Conservation (phyloP, 2,113 vertebrate genomes). For the Neogobius melanostomus region DNA sequence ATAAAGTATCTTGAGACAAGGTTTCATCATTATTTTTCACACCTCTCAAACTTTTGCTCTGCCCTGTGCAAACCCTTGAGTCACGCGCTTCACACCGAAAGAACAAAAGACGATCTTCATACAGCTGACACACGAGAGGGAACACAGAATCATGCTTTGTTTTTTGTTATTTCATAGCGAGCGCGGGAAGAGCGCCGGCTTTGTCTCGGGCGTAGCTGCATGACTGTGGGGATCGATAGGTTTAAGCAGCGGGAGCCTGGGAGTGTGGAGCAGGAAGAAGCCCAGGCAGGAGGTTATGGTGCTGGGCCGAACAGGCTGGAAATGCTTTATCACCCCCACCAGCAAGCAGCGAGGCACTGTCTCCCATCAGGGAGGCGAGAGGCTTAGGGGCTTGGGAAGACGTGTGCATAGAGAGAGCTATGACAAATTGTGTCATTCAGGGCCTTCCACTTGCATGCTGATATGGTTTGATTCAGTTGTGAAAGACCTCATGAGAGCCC, state of each 20-base stretch:
- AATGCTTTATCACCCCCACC: slow-evolving; percentile 65
- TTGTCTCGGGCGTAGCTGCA: slow-evolving; percentile 62
- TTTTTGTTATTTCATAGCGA: slow-evolving; percentile 46
- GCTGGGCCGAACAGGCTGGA: slow-evolving; percentile 59
- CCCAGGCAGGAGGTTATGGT: slow-evolving; percentile 59
- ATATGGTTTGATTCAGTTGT: slow-evolving; percentile 57
- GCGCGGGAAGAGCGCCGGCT: slow-evolving; percentile 41
- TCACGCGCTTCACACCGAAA: slow-evolving; percentile 20
- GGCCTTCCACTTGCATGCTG: slow-evolving; percentile 58
- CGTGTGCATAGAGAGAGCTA: slow-evolving; percentile 34
- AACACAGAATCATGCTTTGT: slow-evolving; percentile 60
- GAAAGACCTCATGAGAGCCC: slow-evolving; percentile 50
- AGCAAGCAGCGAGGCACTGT: slow-evolving; percentile 43
- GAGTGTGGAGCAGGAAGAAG: slow-evolving; percentile 65
- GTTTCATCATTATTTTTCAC: neutral
- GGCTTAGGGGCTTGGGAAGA: slow-evolving; percentile 53
- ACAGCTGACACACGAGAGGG: slow-evolving; percentile 50
- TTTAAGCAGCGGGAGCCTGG: slow-evolving; percentile 64
- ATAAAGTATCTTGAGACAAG: neutral
- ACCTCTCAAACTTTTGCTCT: slow-evolving; percentile 5
- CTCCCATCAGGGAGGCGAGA: slow-evolving; percentile 52
- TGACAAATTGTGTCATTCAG: slow-evolving; percentile 56
- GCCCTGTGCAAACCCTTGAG: slow-evolving; percentile 4
- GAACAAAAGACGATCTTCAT: slow-evolving; percentile 32
- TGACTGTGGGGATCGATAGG: slow-evolving; percentile 67